Evolutionary conservation across 2,797 vertebrate genomes (phyloP).

Genomic region (Epinephelus malabaricus): DNA sequence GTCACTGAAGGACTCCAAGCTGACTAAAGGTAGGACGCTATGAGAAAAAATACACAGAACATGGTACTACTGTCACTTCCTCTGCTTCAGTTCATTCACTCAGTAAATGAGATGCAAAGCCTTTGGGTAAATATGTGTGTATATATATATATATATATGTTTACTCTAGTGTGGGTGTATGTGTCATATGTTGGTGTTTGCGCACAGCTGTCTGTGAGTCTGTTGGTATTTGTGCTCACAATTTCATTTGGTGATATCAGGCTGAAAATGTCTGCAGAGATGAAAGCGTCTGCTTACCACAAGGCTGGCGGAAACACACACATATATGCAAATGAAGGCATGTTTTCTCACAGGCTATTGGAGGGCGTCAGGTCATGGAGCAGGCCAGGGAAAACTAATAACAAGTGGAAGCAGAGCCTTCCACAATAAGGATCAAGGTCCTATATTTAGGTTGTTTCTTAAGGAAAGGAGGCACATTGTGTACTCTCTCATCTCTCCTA

Average conservation of each 20-base stretch:
- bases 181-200: constrained; percentile 34
- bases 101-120: constrained; percentile 53
- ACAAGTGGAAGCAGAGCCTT: constrained; percentile 22
- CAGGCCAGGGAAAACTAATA: constrained; percentile 41
- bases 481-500: constrained; percentile 31
- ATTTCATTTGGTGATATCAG: constrained; percentile 55
- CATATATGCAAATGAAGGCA: constrained; percentile 54
- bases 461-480: constrained; percentile 16
- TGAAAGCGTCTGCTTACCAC: constrained; percentile 59
- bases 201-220: constrained; percentile 38
- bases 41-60: background rate
- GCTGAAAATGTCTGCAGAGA: constrained; percentile 56
- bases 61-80: background rate
- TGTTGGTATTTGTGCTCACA: constrained; percentile 52
- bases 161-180: constrained; percentile 18
- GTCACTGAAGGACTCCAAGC: constrained; percentile 85
- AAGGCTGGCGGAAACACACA: constrained; percentile 40
- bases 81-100: constrained; percentile 13
- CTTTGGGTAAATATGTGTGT: constrained; percentile 26
- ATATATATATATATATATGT: background rate
- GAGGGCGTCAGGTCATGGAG: constrained; percentile 40
- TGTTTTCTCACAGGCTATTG: constrained; percentile 27
- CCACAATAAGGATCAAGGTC: constrained; percentile 25
- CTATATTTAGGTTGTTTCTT: constrained; percentile 53
- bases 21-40: constrained; percentile 91